Base-by-base conservation (phyloP, 2,888 invertebrate species). In the Hypomecis punctinalis region DNA sequence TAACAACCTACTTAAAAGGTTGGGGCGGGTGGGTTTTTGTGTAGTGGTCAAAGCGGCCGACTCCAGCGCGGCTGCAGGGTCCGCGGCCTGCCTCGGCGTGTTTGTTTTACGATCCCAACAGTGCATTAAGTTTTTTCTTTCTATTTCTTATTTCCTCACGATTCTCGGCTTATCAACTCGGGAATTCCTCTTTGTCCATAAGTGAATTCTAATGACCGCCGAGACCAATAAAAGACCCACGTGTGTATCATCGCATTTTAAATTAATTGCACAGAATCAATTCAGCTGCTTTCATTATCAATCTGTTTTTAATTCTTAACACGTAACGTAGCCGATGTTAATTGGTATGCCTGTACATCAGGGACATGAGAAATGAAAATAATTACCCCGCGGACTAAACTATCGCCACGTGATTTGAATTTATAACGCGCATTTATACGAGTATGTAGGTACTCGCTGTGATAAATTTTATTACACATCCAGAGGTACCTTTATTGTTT, bases 1-100 rank as follows among this genome's bases (percentile, higher is more conserved):
- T 93, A 93, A 93, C 93, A 92, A 93, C 93, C 90, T 92, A 90
- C 91, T 92, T 92, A 93, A 91, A 91, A 93, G 91, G 88, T 88
- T 86, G 84, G 84, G 87, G 82, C 85, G 89, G 88, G 84, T 85
- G 76, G 86, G 91, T 91, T 93, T 93, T 93, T 91, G 90, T 91
- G 77, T 76, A 84, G 71, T 75, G 83, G 87, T 91, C 91, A 92
- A 93, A 93, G 91, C 88, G 74, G 75, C 91, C 91, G 90, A 80
- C 89, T 86, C 80, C 85, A 81, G 74, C 76, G 74, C 78, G 86
- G 85, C 87, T 85, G 82, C 85, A 82, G 80, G 84, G 71, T 75
- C 83, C 77, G 75, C 83, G 86, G 85, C 84, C 83, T 84, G 86
- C 83, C 87, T 82, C 82, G 83, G 86, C 87, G 90, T 92, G 89